A percentile compares a stretch with the other conserved stretches of the same genome.
Evolutionary conservation across 2,888 invertebrate genomes (phyloP).

Genomic region (Zygogramma bicolorata): DNA sequence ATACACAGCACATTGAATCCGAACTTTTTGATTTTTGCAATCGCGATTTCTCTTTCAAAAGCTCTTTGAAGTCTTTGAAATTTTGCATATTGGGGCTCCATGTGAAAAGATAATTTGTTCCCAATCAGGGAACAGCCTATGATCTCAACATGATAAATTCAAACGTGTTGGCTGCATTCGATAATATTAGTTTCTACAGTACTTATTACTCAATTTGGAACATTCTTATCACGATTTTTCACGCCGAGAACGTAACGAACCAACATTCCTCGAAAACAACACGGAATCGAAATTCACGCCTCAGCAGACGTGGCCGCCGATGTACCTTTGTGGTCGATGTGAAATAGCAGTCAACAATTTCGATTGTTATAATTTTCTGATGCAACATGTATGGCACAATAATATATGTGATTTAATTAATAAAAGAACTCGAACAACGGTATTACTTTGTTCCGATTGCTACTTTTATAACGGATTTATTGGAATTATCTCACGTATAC

Average conservation of each 20-base stretch:
- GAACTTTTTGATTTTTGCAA: no score
- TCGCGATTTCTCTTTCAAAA: no score
- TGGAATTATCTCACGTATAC: background rate
- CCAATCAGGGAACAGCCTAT: no score
- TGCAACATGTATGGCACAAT: slow-evolving; percentile 2
- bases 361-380: slow-evolving; percentile 10
- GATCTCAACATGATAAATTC: no score
- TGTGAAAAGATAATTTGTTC: no score
- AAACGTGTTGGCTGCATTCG: no score
- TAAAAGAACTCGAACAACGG: background rate
- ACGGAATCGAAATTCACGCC: background rate
- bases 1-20: no score
- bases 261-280: background rate
- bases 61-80: no score
- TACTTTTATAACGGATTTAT: slow-evolving; percentile 11
- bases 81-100: no score
- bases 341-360: slow-evolving; percentile 4
- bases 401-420: slow-evolving; percentile 7
- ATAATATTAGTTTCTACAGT: background rate
- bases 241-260: background rate
- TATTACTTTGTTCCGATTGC: slow-evolving; percentile 5
- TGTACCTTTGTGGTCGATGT: background rate
- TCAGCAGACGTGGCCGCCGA: background rate
- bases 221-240: background rate
- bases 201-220: background rate